These are phyloP conservation scores for Sebastes diploproa DNA, from an alignment of 2,797 vertebrate species.

Conservation along the genomic window DNA sequence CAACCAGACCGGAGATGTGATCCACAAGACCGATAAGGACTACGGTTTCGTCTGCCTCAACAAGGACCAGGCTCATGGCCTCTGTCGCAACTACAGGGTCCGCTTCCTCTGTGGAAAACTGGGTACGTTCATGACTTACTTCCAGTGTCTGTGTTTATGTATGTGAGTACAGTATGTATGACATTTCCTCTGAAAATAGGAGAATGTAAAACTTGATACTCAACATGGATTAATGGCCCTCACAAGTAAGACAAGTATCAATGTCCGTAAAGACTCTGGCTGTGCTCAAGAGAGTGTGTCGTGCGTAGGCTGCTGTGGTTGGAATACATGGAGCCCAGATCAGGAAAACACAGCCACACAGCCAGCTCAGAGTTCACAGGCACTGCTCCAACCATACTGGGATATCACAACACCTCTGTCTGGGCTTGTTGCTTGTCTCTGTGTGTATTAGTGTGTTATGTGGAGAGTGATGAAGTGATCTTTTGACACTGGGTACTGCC, in stretches of 20 bases:
- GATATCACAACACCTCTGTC: constrained; percentile 3
- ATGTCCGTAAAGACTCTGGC: not conserved
- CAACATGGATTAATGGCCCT: not conserved
- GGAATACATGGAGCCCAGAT: constrained; percentile 29
- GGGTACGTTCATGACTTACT: constrained; percentile 76
- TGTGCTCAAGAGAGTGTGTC: not conserved
- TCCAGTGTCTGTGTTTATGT: not conserved
- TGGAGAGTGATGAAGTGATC: not conserved
- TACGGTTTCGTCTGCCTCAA: constrained; percentile 91
- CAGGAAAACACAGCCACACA: not conserved
- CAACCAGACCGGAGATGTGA: constrained; percentile 86
- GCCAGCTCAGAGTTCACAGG: not conserved
- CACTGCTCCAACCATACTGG: not conserved
- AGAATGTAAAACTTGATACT: not conserved
- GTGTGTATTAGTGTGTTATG: not conserved
- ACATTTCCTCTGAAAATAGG: not conserved
- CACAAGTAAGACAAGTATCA: not conserved
- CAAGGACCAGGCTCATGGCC: constrained; percentile 83
- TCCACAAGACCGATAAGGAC: constrained; percentile 88
- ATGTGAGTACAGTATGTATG: not conserved
- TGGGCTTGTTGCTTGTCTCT: not conserved
- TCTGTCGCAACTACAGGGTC: constrained; percentile 90
- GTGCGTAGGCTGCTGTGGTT: constrained; percentile 4
- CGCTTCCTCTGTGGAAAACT: constrained; percentile 94
- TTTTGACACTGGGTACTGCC: constrained; percentile 1